Evolutionary conservation across 2,888 invertebrate species (phyloP).

Genomic region (Ophion obscuratus): DNA sequence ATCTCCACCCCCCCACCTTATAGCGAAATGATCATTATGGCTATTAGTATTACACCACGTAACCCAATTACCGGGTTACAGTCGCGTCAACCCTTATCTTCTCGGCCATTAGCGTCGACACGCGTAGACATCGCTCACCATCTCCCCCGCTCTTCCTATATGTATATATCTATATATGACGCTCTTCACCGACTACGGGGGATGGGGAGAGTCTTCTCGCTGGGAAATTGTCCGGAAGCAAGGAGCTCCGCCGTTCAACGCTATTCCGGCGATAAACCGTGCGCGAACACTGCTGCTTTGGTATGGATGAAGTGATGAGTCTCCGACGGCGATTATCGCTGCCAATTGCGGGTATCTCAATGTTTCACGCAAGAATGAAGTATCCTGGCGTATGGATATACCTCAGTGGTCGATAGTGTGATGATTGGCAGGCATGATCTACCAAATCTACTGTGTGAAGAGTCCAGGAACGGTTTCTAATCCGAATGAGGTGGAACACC

Average conservation of each 20-base stretch:
- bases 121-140: constrained; percentile 44
- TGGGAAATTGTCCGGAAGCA: constrained; percentile 64
- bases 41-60: constrained; percentile 73
- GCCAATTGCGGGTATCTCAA: constrained; percentile 1
- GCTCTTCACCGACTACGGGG: not conserved
- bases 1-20: constrained; percentile 20
- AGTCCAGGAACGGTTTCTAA: not conserved
- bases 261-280: constrained; percentile 13
- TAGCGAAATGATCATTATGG: constrained; percentile 71
- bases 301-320: not conserved
- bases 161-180: not conserved
- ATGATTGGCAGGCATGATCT: not conserved
- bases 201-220: constrained; percentile 40
- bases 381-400: not conserved
- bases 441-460: not conserved
- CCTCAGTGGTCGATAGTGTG: not conserved
- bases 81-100: constrained; percentile 75
- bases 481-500: not conserved
- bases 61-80: constrained; percentile 75
- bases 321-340: not conserved
- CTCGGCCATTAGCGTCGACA: constrained; percentile 73
- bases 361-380: not conserved
- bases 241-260: constrained; percentile 31
- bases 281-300: constrained; percentile 7
- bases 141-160: not conserved